Evolutionary conservation across 2,113 vertebrate genomes (phyloP), one percentile per base, ranked within the genome.

Genomic region (Macquaria ambigua): DNA sequence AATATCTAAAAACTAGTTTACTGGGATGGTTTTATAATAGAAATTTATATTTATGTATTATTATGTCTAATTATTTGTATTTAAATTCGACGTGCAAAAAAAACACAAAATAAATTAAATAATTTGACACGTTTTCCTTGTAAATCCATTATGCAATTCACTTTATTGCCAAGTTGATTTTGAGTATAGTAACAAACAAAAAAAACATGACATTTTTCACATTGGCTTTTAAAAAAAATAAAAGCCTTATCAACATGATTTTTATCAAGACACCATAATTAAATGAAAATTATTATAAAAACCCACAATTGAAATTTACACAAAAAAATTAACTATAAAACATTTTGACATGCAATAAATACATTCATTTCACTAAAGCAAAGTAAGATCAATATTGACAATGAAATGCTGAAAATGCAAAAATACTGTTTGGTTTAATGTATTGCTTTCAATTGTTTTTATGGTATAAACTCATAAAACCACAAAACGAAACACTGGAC

Each of bases 261-360:
- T 31, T 88, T 85, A 92, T 93, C 86, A 84, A 90, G 90, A 93
- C 91, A 90, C 61, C 89, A 88, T 88, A 79, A 93, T 93, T 87
- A 91, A 87, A 94, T 82, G 89, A 92, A 34, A 89, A 94, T 84
- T 91, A 73, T 92, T 89, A 92, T 88, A 92, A 89, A 93, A 93
- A 93, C 82, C 85, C 93, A 95, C 93, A 92, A 85, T 82, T 91
- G 61, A 93, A 92, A 95, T 96, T 86, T 94, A 95, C 93, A 96
- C 88, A 94, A 78, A 94, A 94, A 92, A 89, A 34, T 90, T 79
- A 82, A 84, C 92, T 93, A 95, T 93, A 93, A 96, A 95, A 95
- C 91, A 95, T 90, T 93, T 95, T 87, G 91, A 95, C 96, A 96
- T 96, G 96, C 95, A 96, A 96, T 97, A 96, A 96, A 96, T 96